Percentiles rank a stretch among this genome's conserved stretches.
These are phyloP conservation scores for Lithophane ornitopus DNA, from an alignment of 2,888 invertebrate species.

Conservation along the genomic window DNA sequence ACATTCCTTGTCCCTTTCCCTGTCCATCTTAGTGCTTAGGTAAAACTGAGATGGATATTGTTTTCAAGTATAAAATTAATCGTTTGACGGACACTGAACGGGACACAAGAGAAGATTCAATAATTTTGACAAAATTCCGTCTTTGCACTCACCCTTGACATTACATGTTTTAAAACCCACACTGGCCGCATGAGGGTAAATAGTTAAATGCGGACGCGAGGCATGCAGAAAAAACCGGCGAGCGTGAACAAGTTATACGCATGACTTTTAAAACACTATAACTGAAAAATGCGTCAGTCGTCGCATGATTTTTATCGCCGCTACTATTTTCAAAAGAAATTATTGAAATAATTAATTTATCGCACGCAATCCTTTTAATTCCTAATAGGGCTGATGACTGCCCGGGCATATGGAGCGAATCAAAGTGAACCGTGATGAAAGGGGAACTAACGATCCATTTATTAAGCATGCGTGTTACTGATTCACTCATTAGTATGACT, in stretches of 20 bases:
- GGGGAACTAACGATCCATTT: conserved; percentile 49
- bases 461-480: conserved; percentile 42
- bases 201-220: background rate
- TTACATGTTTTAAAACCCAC: background rate
- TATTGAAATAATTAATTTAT: conserved; percentile 22
- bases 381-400: conserved; percentile 42
- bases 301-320: conserved; percentile 10
- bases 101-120: too few species aligned
- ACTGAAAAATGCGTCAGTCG: background rate
- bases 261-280: background rate
- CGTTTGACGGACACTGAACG: too few species aligned
- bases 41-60: background rate
- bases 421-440: conserved; percentile 51
- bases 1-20: too few species aligned
- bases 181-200: background rate
- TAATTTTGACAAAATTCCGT: background rate
- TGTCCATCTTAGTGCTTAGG: background rate
- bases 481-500: conserved; percentile 46
- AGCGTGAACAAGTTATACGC: background rate
- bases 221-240: background rate
- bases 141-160: background rate
- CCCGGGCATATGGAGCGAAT: conserved; percentile 36
- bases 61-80: background rate
- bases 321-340: conserved; percentile 23
- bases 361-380: conserved; percentile 49